Evolutionary conservation across 2,888 invertebrate species (phyloP).

Genomic region (Marasmarcha lunaedactyla): DNA sequence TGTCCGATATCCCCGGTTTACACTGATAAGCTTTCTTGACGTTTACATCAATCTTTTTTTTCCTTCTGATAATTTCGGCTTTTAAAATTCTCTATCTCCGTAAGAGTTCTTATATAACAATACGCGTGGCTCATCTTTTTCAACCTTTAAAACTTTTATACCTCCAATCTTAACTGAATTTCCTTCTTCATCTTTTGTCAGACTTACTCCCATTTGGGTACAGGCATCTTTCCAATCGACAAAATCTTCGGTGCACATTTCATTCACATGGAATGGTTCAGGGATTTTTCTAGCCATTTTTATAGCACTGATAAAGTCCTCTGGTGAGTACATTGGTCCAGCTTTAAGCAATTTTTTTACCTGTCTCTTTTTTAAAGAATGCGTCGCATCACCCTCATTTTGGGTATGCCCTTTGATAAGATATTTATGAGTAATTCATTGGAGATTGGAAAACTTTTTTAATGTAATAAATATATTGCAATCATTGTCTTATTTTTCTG

Average conservation of each 20-base stretch:
- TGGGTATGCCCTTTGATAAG: slow-evolving; percentile 19
- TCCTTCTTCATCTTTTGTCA: slow-evolving; percentile 2
- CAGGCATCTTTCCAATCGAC: slow-evolving; percentile 9
- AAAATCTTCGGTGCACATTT: slow-evolving; percentile 3
- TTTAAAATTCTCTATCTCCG: slow-evolving; percentile 2
- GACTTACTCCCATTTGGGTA: slow-evolving; percentile 8
- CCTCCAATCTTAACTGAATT: slow-evolving; percentile 5
- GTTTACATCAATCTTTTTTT: slow-evolving; percentile 6
- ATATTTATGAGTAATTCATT: slow-evolving; percentile 21
- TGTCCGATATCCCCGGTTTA: slow-evolving; percentile 3
- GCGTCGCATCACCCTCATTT: slow-evolving; percentile 24
- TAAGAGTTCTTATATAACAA: slow-evolving; percentile 6
- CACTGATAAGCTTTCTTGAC: slow-evolving; percentile 4
- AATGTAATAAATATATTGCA: slow-evolving; percentile 11
- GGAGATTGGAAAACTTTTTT: slow-evolving; percentile 5
- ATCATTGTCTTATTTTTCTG: slow-evolving; percentile 15
- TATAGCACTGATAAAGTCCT: slow-evolving; percentile 9
- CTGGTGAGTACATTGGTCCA: slow-evolving; percentile 18
- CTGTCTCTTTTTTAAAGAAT: slow-evolving; percentile 21
- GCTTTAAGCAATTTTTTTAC: slow-evolving; percentile 18
- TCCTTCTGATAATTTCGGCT: slow-evolving; percentile 7
- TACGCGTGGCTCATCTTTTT: slow-evolving; percentile 4
- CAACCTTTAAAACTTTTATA: slow-evolving; percentile 6
- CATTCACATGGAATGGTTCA: slow-evolving; percentile 2
- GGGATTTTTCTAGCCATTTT: slow-evolving; percentile 6